Base-by-base conservation (phyloP, 2,888 invertebrate genomes). In the Drosophila algonquin region DNA sequence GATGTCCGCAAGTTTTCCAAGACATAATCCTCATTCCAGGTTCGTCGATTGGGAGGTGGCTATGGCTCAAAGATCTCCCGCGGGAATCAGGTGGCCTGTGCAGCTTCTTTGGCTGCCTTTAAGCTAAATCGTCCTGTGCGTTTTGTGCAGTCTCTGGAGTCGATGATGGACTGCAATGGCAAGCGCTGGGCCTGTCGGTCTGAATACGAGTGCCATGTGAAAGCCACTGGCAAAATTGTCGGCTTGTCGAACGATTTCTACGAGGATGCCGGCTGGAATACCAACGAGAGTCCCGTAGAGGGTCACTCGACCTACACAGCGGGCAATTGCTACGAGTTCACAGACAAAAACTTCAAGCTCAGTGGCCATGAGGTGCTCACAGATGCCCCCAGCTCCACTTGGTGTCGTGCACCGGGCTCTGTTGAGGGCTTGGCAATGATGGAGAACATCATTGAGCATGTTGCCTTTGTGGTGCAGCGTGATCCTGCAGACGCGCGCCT, bases 21-120 rank as follows among this genome's bases (percentile, higher is more conserved):
- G 14, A 3, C 16, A 9, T 3, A 30, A 7, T 16, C 8, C 5
- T 9, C n/a, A 2, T 32, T 32, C 0, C 44, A 67, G 65, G 65
- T 67, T 1, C 93, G 94, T 3, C 94, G 97, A 30, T 74, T 97
- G 3, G 98, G 98, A 6, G 98, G 98, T 10, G 96, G 93, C 0
- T 98, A 96, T 90, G 98, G 98, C 0, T 94, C 93, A 0, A 98
- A 98, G 62, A 94, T 97, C 62, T 93, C 94, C 0, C 93, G 96
- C 6, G 91, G 94, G 1, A 91, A 93, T 14, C 93, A 94, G 14
- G 90, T 95, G 0, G 94, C 95, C 0, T 93, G 94, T 40, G 95
- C 95, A 0, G 94, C 95, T 64, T 95, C 96, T 0, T 85, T 98
- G 14, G 97, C 95, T 0, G 94, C 96, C 0, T 91, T 94, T 73